Evolutionary conservation across 1,140 invertebrate species (phyloP), one percentile per base, ranked within the genome.

Genomic region (Dendrolimus punctatus): DNA sequence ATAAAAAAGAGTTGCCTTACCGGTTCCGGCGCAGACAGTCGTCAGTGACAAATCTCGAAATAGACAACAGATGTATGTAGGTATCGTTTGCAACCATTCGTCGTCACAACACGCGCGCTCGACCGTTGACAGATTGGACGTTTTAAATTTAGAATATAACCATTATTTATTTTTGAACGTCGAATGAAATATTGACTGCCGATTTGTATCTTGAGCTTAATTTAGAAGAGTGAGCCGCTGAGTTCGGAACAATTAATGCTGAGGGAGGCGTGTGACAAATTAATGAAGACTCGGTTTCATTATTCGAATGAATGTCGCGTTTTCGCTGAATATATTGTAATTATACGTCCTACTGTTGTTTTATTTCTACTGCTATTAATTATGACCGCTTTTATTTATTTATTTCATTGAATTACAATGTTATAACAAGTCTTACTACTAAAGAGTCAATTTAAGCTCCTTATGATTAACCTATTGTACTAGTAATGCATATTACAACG

Each of bases 51-150:
- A 77, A 79, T 82, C 78, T 78, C 53, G 68, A 83, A 85, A 85
- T 85, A 83, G 80, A 77, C 71, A 76, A 79, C 75, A 83, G 68
- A 80, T 81, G 76, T 23, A 23, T 23, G 23, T 77, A 69, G 73
- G 75, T 71, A 74, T 74, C 74, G 74, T 80, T 77, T 72, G 79
- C 73, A 68, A 75, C 74, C 65, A 76, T 82, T 72, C 72, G 74
- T 73, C 75, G 78, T 76, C 75, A 75, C 73, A 80, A 84, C 78
- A 76, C 70, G 61, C 76, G 72, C 72, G 68, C 73, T 74, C 73
- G 66, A 68, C 77, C 73, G 79, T 81, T 81, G 81, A 85, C 80
- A 83, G 80, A 85, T 85, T 80, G 73, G 79, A 73, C 67, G 70
- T 68, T 74, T 75, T 77, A 83, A 75, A 81, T 79, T 76, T 85